phyloP scores from a whole-genome alignment of 2,797 vertebrate genomes.

The Natrix natrix region DNA sequence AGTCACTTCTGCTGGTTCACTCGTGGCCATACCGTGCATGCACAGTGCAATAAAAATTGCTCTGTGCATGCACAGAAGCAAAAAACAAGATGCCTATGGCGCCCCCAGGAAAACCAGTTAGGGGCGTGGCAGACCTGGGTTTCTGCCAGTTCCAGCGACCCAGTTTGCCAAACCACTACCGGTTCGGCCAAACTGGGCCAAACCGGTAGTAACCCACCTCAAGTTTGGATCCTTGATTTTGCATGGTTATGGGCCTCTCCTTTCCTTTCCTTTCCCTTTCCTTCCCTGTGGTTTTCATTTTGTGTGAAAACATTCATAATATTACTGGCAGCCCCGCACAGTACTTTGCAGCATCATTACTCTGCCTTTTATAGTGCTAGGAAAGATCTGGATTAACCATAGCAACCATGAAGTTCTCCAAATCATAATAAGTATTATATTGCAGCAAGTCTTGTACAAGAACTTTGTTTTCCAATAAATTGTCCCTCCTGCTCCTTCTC shows the following conservation, averaged over 20 bases:
- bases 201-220: too few species aligned
- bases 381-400: conserved; percentile 16
- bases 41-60: too few species aligned
- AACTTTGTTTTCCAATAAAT: conserved; percentile 35
- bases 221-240: neutral
- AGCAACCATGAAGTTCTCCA: conserved; percentile 11
- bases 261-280: neutral
- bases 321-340: neutral
- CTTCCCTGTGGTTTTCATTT: neutral
- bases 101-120: too few species aligned
- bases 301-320: neutral
- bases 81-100: too few species aligned
- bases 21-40: too few species aligned
- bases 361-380: neutral
- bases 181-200: too few species aligned
- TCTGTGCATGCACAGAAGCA: too few species aligned
- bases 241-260: neutral
- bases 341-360: conserved; percentile 1
- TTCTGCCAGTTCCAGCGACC: too few species aligned
- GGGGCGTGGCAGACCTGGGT: too few species aligned
- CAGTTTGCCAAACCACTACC: too few species aligned
- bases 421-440: conserved; percentile 29
- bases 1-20: too few species aligned
- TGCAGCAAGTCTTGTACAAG: neutral
- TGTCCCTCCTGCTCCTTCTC: conserved; percentile 31